These are phyloP conservation scores for Clarias laeviceps DNA, from an alignment of 2,797 vertebrate species.

Conservation along the genomic window DNA sequence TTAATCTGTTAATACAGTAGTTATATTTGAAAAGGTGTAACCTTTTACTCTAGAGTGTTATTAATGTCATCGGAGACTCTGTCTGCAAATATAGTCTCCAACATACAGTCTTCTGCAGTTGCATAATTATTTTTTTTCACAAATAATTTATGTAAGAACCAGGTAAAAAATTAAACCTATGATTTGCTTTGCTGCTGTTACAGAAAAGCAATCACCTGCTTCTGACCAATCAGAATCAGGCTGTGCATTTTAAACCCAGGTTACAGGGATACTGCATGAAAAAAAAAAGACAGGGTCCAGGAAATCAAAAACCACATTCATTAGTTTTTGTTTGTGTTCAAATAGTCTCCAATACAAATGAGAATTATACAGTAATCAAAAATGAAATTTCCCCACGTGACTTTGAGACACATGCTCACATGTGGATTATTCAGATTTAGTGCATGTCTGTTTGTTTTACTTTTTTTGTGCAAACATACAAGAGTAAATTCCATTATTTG, in stretches of 20 bases:
- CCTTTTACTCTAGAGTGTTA: background rate
- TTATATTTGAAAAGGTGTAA: background rate
- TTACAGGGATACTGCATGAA: background rate
- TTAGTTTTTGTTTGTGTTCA: background rate
- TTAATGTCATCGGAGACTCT: background rate
- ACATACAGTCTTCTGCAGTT: background rate
- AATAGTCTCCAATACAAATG: background rate
- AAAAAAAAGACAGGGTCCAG: background rate
- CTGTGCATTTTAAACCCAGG: background rate
- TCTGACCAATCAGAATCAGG: background rate
- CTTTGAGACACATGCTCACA: too few relatives aligned
- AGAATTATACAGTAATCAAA: too few relatives aligned
- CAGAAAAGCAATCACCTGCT: background rate
- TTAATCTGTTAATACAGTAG: background rate
- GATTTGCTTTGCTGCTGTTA: background rate
- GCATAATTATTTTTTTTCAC: background rate
- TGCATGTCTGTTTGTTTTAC: too few relatives aligned
- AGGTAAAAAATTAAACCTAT: background rate
- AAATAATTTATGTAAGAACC: background rate
- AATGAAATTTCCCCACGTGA: too few relatives aligned
- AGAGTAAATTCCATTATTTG: background rate
- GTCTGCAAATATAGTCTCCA: background rate
- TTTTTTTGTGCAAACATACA: background rate
- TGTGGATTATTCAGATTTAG: too few relatives aligned
- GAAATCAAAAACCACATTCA: too few relatives aligned